Base-by-base conservation (phyloP, 2,113 vertebrate genomes). In the Microtus oregoni region DNA sequence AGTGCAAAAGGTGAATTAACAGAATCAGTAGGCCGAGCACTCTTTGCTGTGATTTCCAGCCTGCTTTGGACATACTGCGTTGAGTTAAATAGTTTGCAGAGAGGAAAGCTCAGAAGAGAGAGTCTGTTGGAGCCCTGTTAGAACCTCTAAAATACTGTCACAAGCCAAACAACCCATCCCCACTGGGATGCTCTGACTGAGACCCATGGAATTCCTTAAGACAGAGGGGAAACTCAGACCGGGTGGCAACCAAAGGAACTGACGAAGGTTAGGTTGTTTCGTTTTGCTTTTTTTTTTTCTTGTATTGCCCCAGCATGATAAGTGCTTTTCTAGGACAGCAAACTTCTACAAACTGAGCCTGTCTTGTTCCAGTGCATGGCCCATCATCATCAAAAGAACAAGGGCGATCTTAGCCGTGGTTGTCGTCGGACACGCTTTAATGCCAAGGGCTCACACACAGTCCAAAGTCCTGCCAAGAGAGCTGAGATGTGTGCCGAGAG, bases 241-340 rank as follows among this genome's bases (percentile, higher is more conserved):
- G 82, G 17, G 15, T 96, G 73, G 17, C 30, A 61, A 92, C 44
- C 35, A 65, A 35, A 12, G 11, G 94, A 97, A 86, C 96, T 93
- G 97, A 83, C 89, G 50, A 93, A 89, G 91, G 50, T 91, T 97
- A n/a, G 55, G 26, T 52, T 87, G 5, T 63, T 79, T 63, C 32
- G 32, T 55, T 94, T 79, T 79, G 41, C 47, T 94, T 77, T 97
- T 96, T 96, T 96, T 96, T 94, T 81, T 97, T 91, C 50, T 98
- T 97, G 94, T 93, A 97, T 92, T 96, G 95, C 92, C 30, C 4
- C 96, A 97, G 97, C 98, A 98, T 98, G 98, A 98, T 92, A 98
- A 97, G 98, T 68, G 50, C 95, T 98, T 98, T 98, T 98, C 96
- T 98, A 98, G 94, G 88, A 96, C 97, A 98, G 97, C 97, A 96